Conservation (phyloP, 2,888 invertebrate genomes). For the Plusia festucae region DNA sequence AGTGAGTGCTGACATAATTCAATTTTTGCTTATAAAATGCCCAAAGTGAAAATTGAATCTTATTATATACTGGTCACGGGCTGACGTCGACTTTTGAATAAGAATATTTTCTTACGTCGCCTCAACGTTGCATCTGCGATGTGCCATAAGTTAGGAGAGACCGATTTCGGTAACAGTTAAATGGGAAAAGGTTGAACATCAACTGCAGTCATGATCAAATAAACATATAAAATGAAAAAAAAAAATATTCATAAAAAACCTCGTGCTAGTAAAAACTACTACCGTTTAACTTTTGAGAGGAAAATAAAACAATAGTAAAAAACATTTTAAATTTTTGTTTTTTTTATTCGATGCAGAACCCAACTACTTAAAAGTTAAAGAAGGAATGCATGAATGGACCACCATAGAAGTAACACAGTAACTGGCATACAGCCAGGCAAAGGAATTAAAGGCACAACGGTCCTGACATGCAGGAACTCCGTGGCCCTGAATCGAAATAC, state of each 20-base stretch:
- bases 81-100: constrained; percentile 80
- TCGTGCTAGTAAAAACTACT: not conserved
- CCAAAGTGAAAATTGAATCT: constrained; percentile 65
- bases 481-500: constrained; percentile 48
- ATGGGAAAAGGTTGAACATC: not conserved
- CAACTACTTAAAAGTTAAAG: constrained; percentile 19
- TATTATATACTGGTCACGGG: constrained; percentile 78
- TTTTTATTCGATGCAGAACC: not conserved
- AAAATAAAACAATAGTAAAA: not conserved
- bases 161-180: not conserved
- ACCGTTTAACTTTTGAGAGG: constrained; percentile 6
- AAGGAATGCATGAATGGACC: constrained; percentile 21
- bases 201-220: not conserved
- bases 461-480: constrained; percentile 31
- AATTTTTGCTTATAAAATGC: constrained; percentile 53
- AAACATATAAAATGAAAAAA: too few species aligned
- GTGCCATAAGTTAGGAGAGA: constrained; percentile 52
- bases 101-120: constrained; percentile 78
- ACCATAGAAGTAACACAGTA: constrained; percentile 25
- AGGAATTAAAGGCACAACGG: constrained; percentile 21
- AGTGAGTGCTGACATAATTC: constrained; percentile 32
- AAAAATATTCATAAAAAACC: not conserved
- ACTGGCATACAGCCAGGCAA: constrained; percentile 39
- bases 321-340: constrained; percentile 1
- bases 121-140: constrained; percentile 51